Evolutionary conservation across 2,888 invertebrate species (phyloP).

Genomic region (Rhopalosiphum nymphaeae): DNA sequence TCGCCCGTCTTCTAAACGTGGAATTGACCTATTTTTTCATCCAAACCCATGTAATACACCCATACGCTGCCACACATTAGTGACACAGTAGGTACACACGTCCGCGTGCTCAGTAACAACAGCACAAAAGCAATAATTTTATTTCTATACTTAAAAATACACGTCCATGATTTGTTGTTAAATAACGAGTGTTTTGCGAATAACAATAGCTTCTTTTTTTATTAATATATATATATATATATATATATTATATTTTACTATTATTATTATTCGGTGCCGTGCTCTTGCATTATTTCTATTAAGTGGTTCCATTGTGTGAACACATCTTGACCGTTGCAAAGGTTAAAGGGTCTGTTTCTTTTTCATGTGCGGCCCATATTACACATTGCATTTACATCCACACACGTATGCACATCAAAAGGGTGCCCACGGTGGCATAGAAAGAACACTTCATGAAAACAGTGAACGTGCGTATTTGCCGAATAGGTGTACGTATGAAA

Average conservation of each 20-base stretch:
- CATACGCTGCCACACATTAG: neutral
- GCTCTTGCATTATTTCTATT: conserved; percentile 64
- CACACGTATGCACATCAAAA: neutral
- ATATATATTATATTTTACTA: conserved; percentile 22
- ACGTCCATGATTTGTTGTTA: conserved; percentile 43
- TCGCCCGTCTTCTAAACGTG: neutral
- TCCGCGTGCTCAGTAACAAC: neutral
- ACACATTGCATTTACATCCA: neutral
- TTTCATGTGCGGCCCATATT: neutral
- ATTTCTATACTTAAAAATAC: conserved; percentile 22
- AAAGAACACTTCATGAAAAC: conserved; percentile 49
- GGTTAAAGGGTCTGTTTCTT: conserved; percentile 65
- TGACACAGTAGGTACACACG: neutral
- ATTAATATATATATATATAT: neutral
- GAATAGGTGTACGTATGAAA: conserved; percentile 21
- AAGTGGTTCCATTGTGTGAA: conserved; percentile 65
- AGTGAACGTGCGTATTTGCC: neutral
- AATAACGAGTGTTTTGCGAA: conserved; percentile 55
- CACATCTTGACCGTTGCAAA: conserved; percentile 65
- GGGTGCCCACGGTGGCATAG: conserved; percentile 28
- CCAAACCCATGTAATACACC: neutral
- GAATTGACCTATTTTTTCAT: conserved; percentile 1
- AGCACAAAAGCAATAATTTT: conserved; percentile 21
- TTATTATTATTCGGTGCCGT: conserved; percentile 57
- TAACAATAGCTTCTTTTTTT: conserved; percentile 46